Conservation (phyloP, 2,888 invertebrate genomes). For the Clanis bilineata region DNA sequence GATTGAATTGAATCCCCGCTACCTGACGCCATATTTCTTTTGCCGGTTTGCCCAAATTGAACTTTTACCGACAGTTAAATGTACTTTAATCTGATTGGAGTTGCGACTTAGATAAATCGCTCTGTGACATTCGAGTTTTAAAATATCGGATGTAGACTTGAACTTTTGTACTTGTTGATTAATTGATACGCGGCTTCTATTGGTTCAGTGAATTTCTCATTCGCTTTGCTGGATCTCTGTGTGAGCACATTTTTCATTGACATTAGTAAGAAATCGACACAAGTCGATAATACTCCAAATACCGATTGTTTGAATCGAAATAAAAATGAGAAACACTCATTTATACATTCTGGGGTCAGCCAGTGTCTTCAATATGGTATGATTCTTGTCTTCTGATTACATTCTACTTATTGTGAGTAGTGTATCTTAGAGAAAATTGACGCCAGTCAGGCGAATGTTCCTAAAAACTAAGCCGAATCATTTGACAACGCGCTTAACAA, state of each 20-base stretch:
- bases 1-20: constrained; percentile 77
- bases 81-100: constrained; percentile 80
- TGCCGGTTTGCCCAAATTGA: constrained; percentile 72
- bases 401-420: too few relatives aligned
- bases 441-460: too few relatives aligned
- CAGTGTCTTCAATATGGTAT: too few relatives aligned
- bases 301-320: too few relatives aligned
- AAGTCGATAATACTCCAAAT: too few relatives aligned
- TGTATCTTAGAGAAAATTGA: too few relatives aligned
- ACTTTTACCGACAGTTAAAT: constrained; percentile 75
- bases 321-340: too few relatives aligned
- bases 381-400: too few relatives aligned
- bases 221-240: not conserved
- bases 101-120: constrained; percentile 72
- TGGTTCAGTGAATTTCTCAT: constrained; percentile 18
- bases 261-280: too few relatives aligned
- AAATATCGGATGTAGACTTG: constrained; percentile 15
- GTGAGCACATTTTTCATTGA: not conserved
- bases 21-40: constrained; percentile 76
- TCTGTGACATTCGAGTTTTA: constrained; percentile 38
- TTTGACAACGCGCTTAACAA: too few relatives aligned
- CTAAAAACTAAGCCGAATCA: too few relatives aligned
- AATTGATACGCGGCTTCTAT: constrained; percentile 28
- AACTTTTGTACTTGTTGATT: constrained; percentile 33
- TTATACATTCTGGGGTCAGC: too few relatives aligned